Percentiles rank a stretch among this genome's conserved stretches.
Conservation (phyloP, 2,888 invertebrate species). For the Hipparchia semele region DNA sequence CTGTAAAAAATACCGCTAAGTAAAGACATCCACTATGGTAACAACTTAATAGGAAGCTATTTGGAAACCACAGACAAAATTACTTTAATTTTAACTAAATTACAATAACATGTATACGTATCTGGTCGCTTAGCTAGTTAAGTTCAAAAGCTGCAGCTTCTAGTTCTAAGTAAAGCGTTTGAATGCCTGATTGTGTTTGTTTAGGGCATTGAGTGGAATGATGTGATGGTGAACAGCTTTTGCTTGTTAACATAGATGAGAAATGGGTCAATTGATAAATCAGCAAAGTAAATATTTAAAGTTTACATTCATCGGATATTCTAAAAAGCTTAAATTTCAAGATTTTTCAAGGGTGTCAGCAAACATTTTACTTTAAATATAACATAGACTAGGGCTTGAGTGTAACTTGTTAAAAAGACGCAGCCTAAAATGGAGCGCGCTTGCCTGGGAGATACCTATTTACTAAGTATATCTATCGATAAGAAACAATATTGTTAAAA, state of each 20-base stretch:
- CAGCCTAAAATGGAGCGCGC: too few species aligned
- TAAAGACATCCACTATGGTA: conserved; percentile 43
- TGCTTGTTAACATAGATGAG: neutral
- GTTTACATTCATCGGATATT: too few species aligned
- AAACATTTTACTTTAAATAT: too few species aligned
- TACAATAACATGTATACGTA: conserved; percentile 17
- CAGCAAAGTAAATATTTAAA: too few species aligned
- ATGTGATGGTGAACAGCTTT: neutral
- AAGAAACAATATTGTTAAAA: neutral
- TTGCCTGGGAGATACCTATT: too few species aligned
- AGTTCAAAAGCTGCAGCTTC: neutral
- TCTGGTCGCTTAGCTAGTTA: conserved; percentile 28
- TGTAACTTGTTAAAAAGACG: too few species aligned
- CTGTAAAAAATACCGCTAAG: neutral
- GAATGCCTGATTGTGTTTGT: neutral
- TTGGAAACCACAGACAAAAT: conserved; percentile 43
- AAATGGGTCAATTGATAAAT: too few species aligned
- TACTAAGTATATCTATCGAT: too few species aligned
- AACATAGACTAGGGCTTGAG: too few species aligned
- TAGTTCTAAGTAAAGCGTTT: conserved; percentile 2
- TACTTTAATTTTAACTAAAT: conserved; percentile 45
- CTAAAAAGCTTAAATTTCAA: too few species aligned
- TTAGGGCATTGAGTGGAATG: neutral
- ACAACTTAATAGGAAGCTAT: conserved; percentile 44
- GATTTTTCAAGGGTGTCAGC: too few species aligned